Evolutionary conservation across 2,888 invertebrate species (phyloP).

Genomic region (Eristalis pertinax): DNA sequence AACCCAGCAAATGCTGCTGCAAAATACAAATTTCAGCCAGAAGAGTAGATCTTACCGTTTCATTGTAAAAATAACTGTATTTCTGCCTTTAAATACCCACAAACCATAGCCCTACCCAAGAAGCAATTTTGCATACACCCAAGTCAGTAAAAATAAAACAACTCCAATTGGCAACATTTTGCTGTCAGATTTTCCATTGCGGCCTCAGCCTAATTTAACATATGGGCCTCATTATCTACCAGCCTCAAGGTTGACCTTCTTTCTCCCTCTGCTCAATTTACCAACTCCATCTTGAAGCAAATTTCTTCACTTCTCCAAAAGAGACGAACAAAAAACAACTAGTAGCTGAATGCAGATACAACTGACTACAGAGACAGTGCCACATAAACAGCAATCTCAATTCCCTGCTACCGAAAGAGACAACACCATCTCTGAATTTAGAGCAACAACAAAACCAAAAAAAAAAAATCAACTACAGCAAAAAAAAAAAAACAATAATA

Average conservation of each 20-base stretch:
- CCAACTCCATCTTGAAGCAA: conserved; percentile 39
- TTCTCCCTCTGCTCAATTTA: conserved; percentile 25
- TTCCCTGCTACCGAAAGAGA: conserved; percentile 2
- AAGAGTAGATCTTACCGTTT: too few species aligned
- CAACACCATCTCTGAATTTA: not conserved
- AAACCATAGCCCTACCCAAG: too few species aligned
- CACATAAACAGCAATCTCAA: conserved; percentile 50
- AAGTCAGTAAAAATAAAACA: not conserved
- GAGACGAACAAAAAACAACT: conserved; percentile 1
- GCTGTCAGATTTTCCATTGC: not conserved
- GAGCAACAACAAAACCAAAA: not conserved
- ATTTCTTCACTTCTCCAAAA: not conserved
- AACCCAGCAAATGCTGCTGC: too few species aligned
- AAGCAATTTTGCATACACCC: too few species aligned
- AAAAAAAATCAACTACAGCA: not conserved
- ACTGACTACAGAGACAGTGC: conserved; percentile 7
- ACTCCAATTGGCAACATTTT: not conserved
- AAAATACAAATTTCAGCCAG: too few species aligned
- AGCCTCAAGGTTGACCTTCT: not conserved
- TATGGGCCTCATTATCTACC: conserved; percentile 13
- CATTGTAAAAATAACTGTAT: too few species aligned
- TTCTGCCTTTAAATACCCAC: too few species aligned
- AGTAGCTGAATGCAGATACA: conserved; percentile 18
- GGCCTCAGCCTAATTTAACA: conserved; percentile 27
- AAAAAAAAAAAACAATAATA: conserved; percentile 2